Evolutionary conservation across 2,797 vertebrate genomes (phyloP).

Genomic region (Lerista edwardsae): DNA sequence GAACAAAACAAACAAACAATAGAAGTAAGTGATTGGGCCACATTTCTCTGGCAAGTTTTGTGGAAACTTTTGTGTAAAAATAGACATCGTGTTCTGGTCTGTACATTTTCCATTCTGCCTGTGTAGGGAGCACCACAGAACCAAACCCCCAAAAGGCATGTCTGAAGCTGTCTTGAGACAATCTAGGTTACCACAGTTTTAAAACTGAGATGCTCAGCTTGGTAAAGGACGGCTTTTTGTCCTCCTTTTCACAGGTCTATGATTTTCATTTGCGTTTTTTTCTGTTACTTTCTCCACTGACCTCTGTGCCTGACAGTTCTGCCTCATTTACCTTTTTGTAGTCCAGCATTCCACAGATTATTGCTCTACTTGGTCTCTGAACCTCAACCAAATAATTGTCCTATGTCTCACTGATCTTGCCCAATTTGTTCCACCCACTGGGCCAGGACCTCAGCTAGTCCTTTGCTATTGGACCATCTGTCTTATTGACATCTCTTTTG

Average conservation of each 20-base stretch:
- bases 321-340: background rate
- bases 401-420: too few relatives aligned
- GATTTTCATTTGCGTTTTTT: background rate
- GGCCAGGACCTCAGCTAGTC: background rate
- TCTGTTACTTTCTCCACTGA: background rate
- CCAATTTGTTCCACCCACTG: background rate
- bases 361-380: background rate
- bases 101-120: too few relatives aligned
- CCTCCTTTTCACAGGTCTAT: too few relatives aligned
- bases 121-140: too few relatives aligned
- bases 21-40: too few relatives aligned
- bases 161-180: background rate
- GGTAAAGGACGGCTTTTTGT: too few relatives aligned
- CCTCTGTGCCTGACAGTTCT: background rate
- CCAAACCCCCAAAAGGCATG: background rate
- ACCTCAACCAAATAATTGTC: background rate
- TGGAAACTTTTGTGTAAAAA: too few relatives aligned
- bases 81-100: too few relatives aligned
- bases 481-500: background rate
- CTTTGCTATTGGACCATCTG: background rate
- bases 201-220: background rate
- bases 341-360: background rate
- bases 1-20: background rate
- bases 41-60: too few relatives aligned
- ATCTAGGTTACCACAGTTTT: background rate